Conservation (phyloP, 2,113 vertebrate species). For the Agapornis roseicollis region DNA sequence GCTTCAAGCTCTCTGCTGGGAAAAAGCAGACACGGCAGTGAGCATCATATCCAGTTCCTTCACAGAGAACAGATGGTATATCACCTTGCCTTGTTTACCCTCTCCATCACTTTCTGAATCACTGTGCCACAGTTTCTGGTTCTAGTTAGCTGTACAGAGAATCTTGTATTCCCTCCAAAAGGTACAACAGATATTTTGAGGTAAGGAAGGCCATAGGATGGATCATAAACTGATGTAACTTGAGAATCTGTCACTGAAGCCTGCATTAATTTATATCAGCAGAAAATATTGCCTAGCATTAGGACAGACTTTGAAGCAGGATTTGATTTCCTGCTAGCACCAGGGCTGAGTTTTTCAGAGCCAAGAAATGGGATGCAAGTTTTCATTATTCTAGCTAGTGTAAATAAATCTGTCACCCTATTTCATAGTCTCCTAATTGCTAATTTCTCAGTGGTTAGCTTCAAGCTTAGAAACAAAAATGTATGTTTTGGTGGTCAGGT, state of each 20-base stretch:
- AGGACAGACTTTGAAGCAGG: not conserved
- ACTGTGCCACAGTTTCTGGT: not conserved
- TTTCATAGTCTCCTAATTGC: not conserved
- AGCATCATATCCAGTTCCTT: not conserved
- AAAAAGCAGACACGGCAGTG: not conserved
- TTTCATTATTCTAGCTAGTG: not conserved
- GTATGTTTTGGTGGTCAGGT: not conserved
- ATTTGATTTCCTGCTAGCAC: not conserved
- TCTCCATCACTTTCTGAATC: conserved; percentile 41
- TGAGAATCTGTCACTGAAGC: not conserved
- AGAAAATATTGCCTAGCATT: not conserved
- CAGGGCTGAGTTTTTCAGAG: not conserved
- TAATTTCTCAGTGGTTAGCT: not conserved
- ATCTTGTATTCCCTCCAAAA: not conserved
- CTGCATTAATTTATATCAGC: not conserved
- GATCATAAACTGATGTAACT: not conserved
- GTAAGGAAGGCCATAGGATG: not conserved
- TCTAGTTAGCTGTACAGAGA: not conserved
- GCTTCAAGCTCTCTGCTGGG: not conserved
- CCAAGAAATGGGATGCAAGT: not conserved
- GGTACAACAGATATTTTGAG: not conserved
- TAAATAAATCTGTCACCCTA: not conserved
- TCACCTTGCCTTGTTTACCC: not conserved
- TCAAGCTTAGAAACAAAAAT: not conserved
- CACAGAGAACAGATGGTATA: conserved; percentile 32